Conservation (phyloP, 2,113 vertebrate genomes). For the Mesitornis unicolor region DNA sequence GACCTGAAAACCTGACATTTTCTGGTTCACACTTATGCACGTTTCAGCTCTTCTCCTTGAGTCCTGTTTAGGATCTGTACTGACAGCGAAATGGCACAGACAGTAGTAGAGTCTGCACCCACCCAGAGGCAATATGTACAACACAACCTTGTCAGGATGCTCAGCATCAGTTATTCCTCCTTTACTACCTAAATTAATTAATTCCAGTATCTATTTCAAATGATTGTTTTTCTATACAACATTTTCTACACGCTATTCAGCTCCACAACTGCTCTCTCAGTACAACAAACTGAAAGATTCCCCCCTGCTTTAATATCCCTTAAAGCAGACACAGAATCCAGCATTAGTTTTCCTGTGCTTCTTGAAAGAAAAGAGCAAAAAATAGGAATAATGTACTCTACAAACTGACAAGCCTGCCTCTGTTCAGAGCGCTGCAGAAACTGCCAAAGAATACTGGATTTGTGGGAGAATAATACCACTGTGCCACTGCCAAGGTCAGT, state of each 20-base stretch:
- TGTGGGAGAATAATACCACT: background rate
- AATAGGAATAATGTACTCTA: background rate
- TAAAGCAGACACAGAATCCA: background rate
- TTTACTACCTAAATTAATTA: background rate
- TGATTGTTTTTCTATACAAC: background rate
- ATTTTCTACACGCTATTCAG: background rate
- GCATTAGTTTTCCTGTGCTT: background rate
- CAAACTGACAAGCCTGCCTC: background rate
- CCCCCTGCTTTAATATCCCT: background rate
- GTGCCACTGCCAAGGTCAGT: background rate
- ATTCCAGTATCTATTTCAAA: background rate
- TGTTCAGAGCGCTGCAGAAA: background rate
- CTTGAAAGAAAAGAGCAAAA: background rate
- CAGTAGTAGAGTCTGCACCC: background rate
- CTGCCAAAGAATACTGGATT: background rate
- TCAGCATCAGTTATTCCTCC: background rate
- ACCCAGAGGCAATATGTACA: background rate
- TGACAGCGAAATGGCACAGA: slow-evolving; percentile 2
- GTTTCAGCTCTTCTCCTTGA: background rate
- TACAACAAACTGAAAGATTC: background rate
- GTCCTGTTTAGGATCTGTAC: background rate
- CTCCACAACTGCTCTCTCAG: background rate
- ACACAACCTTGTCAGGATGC: background rate
- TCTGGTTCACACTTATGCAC: background rate
- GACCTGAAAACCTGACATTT: slow-evolving; percentile 50